phyloP scores from a whole-genome alignment of 2,113 vertebrate species.

The Prunella himalayana region DNA sequence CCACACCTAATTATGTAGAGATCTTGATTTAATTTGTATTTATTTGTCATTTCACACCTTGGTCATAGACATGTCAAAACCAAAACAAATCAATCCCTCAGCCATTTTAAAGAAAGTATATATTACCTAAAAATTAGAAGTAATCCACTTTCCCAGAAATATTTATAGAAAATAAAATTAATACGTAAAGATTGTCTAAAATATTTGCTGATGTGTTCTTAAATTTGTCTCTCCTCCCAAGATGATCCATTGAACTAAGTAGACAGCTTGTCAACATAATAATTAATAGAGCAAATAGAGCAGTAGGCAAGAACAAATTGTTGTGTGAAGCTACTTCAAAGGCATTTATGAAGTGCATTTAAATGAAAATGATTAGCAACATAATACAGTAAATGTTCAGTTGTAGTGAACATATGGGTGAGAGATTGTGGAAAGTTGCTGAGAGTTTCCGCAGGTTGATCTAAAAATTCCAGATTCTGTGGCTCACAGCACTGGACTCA shows the following conservation, averaged over 20 bases:
- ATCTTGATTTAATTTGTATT: background rate
- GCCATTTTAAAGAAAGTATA: background rate
- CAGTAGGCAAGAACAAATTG: background rate
- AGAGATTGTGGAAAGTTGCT: background rate
- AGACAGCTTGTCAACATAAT: background rate
- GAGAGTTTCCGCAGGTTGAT: background rate
- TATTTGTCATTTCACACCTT: background rate
- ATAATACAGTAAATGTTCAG: background rate
- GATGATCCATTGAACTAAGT: background rate
- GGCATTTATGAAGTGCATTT: background rate
- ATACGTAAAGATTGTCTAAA: background rate
- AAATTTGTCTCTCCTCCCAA: background rate
- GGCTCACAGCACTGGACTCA: accelerated
- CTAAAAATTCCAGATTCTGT: background rate
- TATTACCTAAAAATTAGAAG: background rate
- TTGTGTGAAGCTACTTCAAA: background rate
- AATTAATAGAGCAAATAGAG: background rate
- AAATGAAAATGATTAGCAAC: background rate
- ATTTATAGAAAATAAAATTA: background rate
- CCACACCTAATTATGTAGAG: background rate
- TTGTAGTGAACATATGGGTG: background rate
- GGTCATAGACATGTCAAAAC: background rate
- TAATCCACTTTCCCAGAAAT: background rate
- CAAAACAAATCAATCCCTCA: background rate
- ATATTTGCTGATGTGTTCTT: background rate